Percentiles rank a stretch among this genome's conserved stretches.
Conservation (phyloP, 2,888 invertebrate genomes). For the Campoplex nolae region DNA sequence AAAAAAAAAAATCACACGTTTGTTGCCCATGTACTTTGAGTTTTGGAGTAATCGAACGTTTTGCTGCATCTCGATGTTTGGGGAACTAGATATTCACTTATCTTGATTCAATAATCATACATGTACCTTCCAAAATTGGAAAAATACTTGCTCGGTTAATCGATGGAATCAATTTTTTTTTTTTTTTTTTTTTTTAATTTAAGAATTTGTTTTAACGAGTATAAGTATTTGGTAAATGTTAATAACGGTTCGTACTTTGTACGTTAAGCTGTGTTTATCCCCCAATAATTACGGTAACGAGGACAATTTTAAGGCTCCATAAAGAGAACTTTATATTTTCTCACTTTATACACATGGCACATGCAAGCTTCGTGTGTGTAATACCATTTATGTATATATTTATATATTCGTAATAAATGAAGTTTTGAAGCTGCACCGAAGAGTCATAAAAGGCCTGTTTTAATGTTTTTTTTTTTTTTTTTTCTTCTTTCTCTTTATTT, state of each 20-base stretch:
- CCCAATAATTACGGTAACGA: slow-evolving; percentile 46
- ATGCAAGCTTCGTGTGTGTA: slow-evolving; percentile 11
- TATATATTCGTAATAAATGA: slow-evolving; percentile 1
- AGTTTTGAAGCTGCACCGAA: slow-evolving; percentile 43
- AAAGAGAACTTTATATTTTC: slow-evolving; percentile 19
- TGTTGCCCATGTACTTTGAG: neutral
- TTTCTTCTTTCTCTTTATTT: slow-evolving; percentile 3
- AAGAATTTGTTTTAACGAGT: neutral
- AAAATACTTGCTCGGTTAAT: neutral
- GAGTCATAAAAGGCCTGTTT: slow-evolving; percentile 57
- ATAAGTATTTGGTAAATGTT: neutral
- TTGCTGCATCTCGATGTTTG: neutral
- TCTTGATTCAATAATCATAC: no score
- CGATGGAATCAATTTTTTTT: neutral
- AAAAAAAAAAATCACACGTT: neutral
- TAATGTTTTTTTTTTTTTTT: slow-evolving; percentile 25
- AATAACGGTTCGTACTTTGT: neutral
- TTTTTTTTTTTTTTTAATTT: neutral
- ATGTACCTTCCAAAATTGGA: no score
- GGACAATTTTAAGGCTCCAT: slow-evolving; percentile 28
- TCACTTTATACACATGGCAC: neutral
- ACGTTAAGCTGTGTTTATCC: neutral
- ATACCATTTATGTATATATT: slow-evolving; percentile 5
- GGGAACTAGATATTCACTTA: neutral
- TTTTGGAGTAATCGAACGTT: neutral